Percentiles rank a stretch among this genome's conserved stretches.
phyloP scores from a whole-genome alignment of 2,797 vertebrate genomes.

The Orestias chungarensis region DNA sequence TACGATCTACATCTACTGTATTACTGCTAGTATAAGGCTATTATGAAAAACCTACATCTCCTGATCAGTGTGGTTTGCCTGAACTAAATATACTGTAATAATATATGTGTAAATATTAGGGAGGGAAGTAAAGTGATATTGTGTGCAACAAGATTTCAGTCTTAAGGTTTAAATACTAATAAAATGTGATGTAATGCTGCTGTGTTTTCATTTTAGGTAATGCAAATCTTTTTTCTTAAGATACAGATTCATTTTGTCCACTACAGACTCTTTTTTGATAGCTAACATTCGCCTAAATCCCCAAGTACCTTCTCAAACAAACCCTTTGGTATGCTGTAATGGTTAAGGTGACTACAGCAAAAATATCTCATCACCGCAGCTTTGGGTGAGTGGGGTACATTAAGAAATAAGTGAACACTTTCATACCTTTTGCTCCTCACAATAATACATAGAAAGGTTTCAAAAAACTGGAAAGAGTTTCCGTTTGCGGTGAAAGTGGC shows the following conservation, averaged over 20 bases:
- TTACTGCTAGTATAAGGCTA: background rate
- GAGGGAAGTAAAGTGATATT: background rate
- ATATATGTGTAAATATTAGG: background rate
- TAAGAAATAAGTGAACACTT: background rate
- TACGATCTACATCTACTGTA: background rate
- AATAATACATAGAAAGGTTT: background rate
- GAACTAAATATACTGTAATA: background rate
- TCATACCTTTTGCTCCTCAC: too few species aligned
- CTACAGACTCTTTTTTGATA: background rate
- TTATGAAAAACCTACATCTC: background rate
- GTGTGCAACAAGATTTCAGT: background rate
- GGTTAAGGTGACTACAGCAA: background rate
- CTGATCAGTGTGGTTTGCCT: background rate
- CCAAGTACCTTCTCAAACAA: too few species aligned
- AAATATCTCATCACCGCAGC: background rate
- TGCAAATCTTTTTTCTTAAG: background rate
- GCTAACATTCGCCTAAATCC: background rate
- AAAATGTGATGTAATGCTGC: too few species aligned
- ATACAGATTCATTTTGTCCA: background rate
- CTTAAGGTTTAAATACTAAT: too few species aligned
- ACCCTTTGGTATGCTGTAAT: too few species aligned
- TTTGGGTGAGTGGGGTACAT: background rate
- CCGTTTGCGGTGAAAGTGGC: background rate
- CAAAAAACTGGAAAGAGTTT: too few species aligned
- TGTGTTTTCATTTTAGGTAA: background rate